Evolutionary conservation across 2,113 vertebrate genomes (phyloP).

Genomic region (Anguilla japonica): DNA sequence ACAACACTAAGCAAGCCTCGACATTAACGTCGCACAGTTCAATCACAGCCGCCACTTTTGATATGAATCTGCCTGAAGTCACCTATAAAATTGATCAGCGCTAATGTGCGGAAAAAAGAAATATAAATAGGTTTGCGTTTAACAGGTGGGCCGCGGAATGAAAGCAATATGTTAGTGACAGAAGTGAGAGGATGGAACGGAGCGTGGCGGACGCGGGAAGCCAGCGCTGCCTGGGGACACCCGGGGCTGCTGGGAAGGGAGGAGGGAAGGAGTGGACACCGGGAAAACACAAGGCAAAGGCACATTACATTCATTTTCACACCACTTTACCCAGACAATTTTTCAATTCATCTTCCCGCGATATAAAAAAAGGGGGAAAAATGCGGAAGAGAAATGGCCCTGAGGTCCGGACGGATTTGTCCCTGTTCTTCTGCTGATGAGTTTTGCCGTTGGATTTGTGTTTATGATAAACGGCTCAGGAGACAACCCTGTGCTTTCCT

Average conservation of each 20-base stretch:
- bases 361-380: background rate
- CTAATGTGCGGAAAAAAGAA: background rate
- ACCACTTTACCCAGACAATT: constrained; percentile 13
- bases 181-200: background rate
- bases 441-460: constrained; percentile 18
- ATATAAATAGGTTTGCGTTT: background rate
- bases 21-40: background rate
- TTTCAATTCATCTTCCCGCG: constrained; percentile 19
- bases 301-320: constrained; percentile 31
- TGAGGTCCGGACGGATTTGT: constrained; percentile 13
- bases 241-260: background rate
- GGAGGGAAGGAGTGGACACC: background rate
- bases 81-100: background rate
- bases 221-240: background rate
- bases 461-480: constrained; percentile 33
- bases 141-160: background rate
- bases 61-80: background rate
- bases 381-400: background rate
- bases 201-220: background rate
- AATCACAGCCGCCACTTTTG: background rate
- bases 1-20: background rate
- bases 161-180: background rate
- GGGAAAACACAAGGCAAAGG: constrained; percentile 42
- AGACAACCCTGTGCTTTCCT: background rate
- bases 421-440: constrained; percentile 23